These are phyloP conservation scores for rabbit (Oryctolagus cuniculus) DNA, from an alignment of 2,113 vertebrate species.

Conservation along the genomic window DNA sequence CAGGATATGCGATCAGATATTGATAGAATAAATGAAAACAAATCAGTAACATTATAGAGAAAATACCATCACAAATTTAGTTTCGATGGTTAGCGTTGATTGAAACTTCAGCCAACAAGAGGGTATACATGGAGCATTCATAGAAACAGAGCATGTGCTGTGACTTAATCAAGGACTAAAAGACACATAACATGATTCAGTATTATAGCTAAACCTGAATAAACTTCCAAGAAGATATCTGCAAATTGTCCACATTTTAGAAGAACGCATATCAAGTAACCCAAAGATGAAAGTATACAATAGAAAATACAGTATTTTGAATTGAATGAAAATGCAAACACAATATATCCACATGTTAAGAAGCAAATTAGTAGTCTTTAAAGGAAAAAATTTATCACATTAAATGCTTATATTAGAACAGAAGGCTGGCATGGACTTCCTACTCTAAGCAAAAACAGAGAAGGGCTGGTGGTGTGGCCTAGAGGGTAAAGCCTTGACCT, in stretches of 20 bases:
- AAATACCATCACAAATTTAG: not conserved
- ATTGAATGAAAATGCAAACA: not conserved
- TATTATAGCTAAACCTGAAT: not conserved
- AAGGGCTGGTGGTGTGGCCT: too few relatives aligned
- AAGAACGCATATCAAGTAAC: not conserved
- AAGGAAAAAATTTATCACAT: not conserved
- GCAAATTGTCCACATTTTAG: not conserved
- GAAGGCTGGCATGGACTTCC: not conserved
- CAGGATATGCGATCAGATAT: not conserved
- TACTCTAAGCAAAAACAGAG: not conserved
- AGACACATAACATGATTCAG: not conserved
- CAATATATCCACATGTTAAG: not conserved
- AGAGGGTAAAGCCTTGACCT: too few relatives aligned
- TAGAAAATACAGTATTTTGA: not conserved
- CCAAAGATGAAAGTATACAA: not conserved
- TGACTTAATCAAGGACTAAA: not conserved
- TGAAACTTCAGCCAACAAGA: not conserved
- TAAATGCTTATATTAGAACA: not conserved
- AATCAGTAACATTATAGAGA: not conserved
- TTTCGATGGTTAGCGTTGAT: not conserved
- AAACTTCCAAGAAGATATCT: not conserved
- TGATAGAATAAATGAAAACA: not conserved
- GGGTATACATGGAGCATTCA: not conserved
- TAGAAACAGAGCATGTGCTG: not conserved
- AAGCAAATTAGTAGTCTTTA: not conserved